Evolutionary conservation across 2,113 vertebrate genomes (phyloP).

Genomic region (Scatophagus argus): DNA sequence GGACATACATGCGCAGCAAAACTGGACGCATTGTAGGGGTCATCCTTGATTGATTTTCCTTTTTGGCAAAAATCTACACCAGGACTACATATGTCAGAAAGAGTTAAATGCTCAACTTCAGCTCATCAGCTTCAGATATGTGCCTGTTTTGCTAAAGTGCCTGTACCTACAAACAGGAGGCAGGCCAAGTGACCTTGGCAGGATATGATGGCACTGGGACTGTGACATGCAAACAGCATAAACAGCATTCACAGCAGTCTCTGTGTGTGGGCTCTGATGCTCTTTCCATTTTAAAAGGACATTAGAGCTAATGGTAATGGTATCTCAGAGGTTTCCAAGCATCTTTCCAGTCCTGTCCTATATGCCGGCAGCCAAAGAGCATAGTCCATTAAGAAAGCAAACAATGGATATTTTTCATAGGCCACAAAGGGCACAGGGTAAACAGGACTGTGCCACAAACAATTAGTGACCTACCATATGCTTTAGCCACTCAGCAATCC

Average conservation of each 20-base stretch:
- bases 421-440: slow-evolving; percentile 40
- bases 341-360: slow-evolving; percentile 57
- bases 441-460: slow-evolving; percentile 46
- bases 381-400: slow-evolving; percentile 84
- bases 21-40: slow-evolving; percentile 10
- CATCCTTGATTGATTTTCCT: too few relatives aligned
- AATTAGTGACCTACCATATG: slow-evolving; percentile 28
- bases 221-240: slow-evolving; percentile 57
- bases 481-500: slow-evolving; percentile 16
- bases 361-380: slow-evolving; percentile 58
- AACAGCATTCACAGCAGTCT: slow-evolving; percentile 48
- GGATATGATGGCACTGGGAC: slow-evolving; percentile 57
- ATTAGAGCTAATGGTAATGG: slow-evolving; percentile 82
- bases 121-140: slow-evolving; percentile 9
- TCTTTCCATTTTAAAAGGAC: slow-evolving; percentile 84
- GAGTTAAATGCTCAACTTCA: slow-evolving; percentile 8
- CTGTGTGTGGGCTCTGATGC: slow-evolving; percentile 66
- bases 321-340: slow-evolving; percentile 76
- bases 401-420: slow-evolving; percentile 74
- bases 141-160: slow-evolving; percentile 32
- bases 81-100: neutral
- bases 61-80: neutral
- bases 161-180: slow-evolving; percentile 28
- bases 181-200: slow-evolving; percentile 58
- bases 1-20: neutral